Conservation (phyloP, 2,113 vertebrate species). For the Rhinoptilus africanus region DNA sequence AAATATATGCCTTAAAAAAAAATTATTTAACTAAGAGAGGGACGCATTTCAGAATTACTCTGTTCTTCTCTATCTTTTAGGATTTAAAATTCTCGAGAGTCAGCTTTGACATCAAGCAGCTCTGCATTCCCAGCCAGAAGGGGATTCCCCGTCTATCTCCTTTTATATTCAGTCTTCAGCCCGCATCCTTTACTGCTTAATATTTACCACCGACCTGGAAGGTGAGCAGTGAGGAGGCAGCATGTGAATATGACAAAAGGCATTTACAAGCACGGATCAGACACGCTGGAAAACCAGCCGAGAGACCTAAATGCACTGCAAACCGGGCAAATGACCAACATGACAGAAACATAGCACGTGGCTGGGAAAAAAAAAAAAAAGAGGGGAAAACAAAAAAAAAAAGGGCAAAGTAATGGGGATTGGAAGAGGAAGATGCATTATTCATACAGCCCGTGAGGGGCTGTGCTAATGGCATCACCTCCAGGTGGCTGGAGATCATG, state of each 20-base stretch:
- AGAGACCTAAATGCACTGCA: neutral
- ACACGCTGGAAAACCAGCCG: neutral
- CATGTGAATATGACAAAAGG: neutral
- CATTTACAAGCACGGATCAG: neutral
- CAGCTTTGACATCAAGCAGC: neutral
- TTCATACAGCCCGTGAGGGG: neutral
- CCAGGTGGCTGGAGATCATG: neutral
- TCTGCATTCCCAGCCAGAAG: neutral
- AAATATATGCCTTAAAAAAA: neutral
- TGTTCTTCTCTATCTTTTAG: neutral
- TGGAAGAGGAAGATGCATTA: neutral
- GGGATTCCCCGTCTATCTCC: neutral
- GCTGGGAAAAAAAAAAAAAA: neutral
- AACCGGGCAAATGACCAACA: neutral
- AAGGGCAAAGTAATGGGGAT: neutral
- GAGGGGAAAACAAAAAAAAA: too few relatives aligned
- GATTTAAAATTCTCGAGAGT: neutral
- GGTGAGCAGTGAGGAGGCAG: neutral
- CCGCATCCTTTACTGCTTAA: neutral
- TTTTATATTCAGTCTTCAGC: neutral
- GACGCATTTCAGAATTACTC: neutral
- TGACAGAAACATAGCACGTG: fast-evolving
- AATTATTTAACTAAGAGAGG: neutral
- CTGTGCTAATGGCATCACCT: fast-evolving
- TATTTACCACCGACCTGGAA: neutral